phyloP scores from a whole-genome alignment of 1,140 invertebrate genomes.

The Belonocnema kinseyi region DNA sequence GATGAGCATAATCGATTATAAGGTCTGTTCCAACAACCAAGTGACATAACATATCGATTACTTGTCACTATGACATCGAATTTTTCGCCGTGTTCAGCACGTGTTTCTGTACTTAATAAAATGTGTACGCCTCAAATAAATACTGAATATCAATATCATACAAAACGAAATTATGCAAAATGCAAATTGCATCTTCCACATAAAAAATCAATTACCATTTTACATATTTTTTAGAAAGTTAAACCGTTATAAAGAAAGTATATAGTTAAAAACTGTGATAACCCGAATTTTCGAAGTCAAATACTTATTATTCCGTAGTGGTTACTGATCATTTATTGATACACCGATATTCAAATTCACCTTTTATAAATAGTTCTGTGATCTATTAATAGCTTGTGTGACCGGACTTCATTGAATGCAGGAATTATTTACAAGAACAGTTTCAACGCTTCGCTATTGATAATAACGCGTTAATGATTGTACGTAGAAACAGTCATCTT shows the following conservation, averaged over 20 bases:
- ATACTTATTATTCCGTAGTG: too few species aligned
- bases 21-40: constrained; percentile 34
- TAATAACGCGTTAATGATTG: constrained; percentile 23
- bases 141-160: too few species aligned
- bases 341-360: neutral
- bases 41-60: constrained; percentile 18
- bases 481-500: constrained; percentile 3
- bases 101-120: too few species aligned
- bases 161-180: too few species aligned
- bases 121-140: too few species aligned
- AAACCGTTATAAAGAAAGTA: too few species aligned
- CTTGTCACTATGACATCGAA: constrained; percentile 25
- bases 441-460: constrained; percentile 21
- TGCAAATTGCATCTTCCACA: too few species aligned
- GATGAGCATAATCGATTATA: constrained; percentile 42
- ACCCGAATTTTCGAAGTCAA: too few species aligned
- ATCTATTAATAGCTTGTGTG: constrained; percentile 20
- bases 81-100: neutral
- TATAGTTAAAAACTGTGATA: too few species aligned
- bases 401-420: constrained; percentile 12
- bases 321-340: neutral
- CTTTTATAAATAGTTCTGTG: constrained; percentile 14
- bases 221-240: too few species aligned
- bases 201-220: too few species aligned
- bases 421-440: constrained; percentile 16